Evolutionary conservation across 2,797 vertebrate genomes (phyloP), one percentile per base, ranked within the genome.

Genomic region (Pampus argenteus): DNA sequence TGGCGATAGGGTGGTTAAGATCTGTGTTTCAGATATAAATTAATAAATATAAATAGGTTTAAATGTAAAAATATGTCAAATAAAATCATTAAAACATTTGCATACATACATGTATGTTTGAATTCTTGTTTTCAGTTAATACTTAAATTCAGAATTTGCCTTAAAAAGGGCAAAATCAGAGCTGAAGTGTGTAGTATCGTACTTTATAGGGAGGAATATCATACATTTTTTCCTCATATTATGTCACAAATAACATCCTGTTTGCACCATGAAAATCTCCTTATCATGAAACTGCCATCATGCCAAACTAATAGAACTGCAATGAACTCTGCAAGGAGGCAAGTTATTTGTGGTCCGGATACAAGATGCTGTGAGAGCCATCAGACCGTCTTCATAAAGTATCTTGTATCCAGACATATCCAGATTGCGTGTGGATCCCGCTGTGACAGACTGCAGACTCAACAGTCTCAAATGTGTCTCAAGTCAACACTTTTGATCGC

Each of bases 1-100:
- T 6, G 9, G 9, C 44, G 47, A 45, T 6, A 0, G 6, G 0
- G 28, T 42, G 56, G 18, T 28, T 60, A 4, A 25, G 40, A 5
- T 22, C 13, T 40, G 22, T 48, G 40, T 38, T 55, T 6, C 9
- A 22, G 14, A 28, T 5, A 18, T 34, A 5, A 59, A 14, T 23
- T 2, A 11, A 14, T 6, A 4, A 3, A 2, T 7, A n/a, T 1
- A 1, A 6, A 34, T 18, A 22, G 26, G 9, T 22, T 0, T 20
- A 29, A 4, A 45, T 49, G 13, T 49, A 36, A 48, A 61, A 31
- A 28, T 25, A 42, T 13, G 15, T 2, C 1, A 20, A 28, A 42
- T 0, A 4, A 6, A 67, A 4, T 2, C 6, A 42, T 29, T 29
- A 38, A 20, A 49, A 31, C 2, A 31, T 31, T 31, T 9, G 9